Conservation (phyloP, 2,797 vertebrate species). For the Gila robusta region DNA sequence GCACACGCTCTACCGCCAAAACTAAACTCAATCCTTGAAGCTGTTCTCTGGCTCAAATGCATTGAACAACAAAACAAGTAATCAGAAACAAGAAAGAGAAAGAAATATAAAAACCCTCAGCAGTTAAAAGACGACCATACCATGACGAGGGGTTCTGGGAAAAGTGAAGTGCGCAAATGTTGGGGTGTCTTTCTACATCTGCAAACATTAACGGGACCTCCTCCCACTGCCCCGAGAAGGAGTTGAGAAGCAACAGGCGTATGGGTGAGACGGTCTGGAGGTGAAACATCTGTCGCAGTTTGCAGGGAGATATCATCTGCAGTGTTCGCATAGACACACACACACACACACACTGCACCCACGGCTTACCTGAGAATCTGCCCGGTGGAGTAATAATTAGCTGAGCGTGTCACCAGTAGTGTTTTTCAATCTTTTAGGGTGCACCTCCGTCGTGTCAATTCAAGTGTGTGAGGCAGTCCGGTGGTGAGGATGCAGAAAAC, state of each 20-base stretch:
- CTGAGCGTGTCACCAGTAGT: not conserved
- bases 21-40: not conserved
- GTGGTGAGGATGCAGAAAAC: conserved; percentile 5
- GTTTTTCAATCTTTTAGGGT: not conserved
- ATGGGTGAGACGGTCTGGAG: conserved; percentile 76
- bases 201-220: conserved; percentile 18
- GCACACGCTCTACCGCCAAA: not conserved
- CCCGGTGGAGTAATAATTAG: conserved; percentile 18
- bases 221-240: conserved; percentile 74
- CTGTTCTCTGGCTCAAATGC: not conserved
- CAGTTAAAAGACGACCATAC: not conserved
- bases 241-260: conserved; percentile 82
- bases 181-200: conserved; percentile 8
- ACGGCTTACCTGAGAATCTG: conserved; percentile 27
- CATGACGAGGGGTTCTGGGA: not conserved
- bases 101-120: not conserved
- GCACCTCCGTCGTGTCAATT: not conserved
- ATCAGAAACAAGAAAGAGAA: not conserved
- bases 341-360: conserved; percentile 56
- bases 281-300: conserved; percentile 62
- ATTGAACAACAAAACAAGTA: not conserved
- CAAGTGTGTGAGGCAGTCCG: not conserved
- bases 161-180: conserved; percentile 1
- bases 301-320: conserved; percentile 57
- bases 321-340: conserved; percentile 54